A percentile compares a stretch with the other conserved stretches of the same genome.
Evolutionary conservation across 2,888 invertebrate genomes (phyloP).

Genomic region (Aphodius sticticus): DNA sequence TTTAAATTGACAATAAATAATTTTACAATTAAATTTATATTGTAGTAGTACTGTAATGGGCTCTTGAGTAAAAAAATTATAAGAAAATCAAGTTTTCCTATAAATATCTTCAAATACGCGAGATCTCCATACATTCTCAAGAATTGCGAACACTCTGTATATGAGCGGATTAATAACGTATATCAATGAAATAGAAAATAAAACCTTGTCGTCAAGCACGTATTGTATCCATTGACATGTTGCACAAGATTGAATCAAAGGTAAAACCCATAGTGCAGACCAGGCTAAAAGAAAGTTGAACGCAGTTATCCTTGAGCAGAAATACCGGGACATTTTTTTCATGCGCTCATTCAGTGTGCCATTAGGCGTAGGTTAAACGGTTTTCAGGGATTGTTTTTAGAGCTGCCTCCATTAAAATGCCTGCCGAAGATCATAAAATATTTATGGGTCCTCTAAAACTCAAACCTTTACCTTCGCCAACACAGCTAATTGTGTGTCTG

Average conservation of each 20-base stretch:
- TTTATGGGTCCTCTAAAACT: background rate
- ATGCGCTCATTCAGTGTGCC: background rate
- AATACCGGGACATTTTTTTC: constrained; percentile 4
- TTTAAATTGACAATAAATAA: no score
- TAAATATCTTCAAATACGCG: no score
- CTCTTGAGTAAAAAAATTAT: no score
- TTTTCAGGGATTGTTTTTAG: background rate
- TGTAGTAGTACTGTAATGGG: no score
- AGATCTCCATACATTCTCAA: no score
- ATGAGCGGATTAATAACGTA: background rate
- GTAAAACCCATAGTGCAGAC: background rate
- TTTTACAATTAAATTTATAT: no score
- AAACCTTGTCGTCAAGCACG: background rate
- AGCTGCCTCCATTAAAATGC: background rate
- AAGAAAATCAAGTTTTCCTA: no score
- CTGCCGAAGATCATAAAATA: background rate
- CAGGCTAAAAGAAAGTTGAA: background rate
- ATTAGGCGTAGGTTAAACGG: background rate
- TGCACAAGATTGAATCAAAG: background rate
- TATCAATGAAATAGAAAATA: background rate
- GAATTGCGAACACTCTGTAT: background rate
- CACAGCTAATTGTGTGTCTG: no score
- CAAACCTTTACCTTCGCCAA: no score
- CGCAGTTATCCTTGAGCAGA: background rate
- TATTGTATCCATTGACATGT: background rate